Conservation (phyloP, 1,140 invertebrate genomes). For the Zaprionus tsacasi region DNA sequence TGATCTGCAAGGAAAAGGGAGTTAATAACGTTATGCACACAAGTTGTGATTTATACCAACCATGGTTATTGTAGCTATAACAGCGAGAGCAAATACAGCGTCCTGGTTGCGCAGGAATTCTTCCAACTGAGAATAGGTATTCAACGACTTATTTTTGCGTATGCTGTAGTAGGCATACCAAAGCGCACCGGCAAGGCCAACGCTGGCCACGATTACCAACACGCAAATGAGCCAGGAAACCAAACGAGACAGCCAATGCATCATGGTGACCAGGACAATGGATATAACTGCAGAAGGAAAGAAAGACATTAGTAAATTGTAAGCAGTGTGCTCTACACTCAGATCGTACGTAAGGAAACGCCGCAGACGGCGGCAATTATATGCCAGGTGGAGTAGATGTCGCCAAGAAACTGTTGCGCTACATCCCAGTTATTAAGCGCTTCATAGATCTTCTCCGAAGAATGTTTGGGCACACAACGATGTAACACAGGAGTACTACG, state of each 20-base stretch:
- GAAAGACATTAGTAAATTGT: background rate
- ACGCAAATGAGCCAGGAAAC: slow-evolving; percentile 95
- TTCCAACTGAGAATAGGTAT: slow-evolving; percentile 85
- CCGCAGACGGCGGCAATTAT: slow-evolving; percentile 93
- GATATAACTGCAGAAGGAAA: slow-evolving; percentile 88
- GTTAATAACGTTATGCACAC: background rate
- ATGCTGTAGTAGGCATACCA: slow-evolving; percentile 96
- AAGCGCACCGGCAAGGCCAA: slow-evolving; percentile 91
- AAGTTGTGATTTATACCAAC: slow-evolving; percentile 30
- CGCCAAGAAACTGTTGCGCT: slow-evolving; percentile 93
- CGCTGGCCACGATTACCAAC: slow-evolving; percentile 89
- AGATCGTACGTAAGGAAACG: slow-evolving; percentile 90
- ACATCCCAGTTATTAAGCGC: slow-evolving; percentile 94
- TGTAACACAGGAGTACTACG: slow-evolving; percentile 91
- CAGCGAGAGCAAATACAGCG: slow-evolving; percentile 92
- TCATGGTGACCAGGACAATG: slow-evolving; percentile 91
- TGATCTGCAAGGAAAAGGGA: slow-evolving; percentile 86
- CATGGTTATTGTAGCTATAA: slow-evolving; percentile 93
- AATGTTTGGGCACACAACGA: slow-evolving; percentile 92
- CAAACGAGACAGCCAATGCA: slow-evolving; percentile 92
- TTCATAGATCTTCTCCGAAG: slow-evolving; percentile 85
- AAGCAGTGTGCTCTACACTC: background rate
- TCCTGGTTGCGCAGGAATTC: slow-evolving; percentile 94
- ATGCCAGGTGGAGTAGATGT: slow-evolving; percentile 94
- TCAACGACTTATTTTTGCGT: slow-evolving; percentile 85